Conservation (phyloP, 2,888 invertebrate species). For the Folsomia candida region DNA sequence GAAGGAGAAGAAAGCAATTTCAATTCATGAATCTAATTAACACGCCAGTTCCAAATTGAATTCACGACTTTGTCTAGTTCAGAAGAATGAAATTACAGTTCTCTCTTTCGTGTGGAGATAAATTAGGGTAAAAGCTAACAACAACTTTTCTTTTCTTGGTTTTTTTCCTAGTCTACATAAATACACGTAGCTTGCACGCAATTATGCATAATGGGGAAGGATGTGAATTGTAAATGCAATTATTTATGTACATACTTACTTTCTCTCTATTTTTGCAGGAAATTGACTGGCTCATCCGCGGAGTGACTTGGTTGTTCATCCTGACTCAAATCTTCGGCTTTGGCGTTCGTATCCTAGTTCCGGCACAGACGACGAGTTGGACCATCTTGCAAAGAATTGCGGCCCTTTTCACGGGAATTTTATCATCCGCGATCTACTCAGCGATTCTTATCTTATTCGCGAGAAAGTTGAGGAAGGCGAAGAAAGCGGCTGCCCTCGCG, state of each 20-base stretch:
- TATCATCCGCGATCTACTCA: conserved; percentile 31
- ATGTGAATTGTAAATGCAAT: neutral
- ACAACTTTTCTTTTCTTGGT: too few relatives aligned
- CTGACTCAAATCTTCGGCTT: conserved; percentile 9
- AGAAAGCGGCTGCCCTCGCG: neutral
- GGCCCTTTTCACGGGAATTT: conserved; percentile 28
- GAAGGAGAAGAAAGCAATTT: neutral
- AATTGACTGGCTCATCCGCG: neutral
- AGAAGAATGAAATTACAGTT: neutral
- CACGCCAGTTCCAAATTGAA: neutral
- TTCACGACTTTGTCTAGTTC: neutral
- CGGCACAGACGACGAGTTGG: neutral
- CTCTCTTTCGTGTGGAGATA: neutral
- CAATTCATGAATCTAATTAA: neutral
- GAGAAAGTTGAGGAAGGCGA: conserved; percentile 17
- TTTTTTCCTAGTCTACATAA: neutral
- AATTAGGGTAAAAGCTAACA: neutral
- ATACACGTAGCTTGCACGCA: neutral
- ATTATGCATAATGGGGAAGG: neutral
- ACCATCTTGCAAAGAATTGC: conserved; percentile 30
- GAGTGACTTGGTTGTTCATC: conserved; percentile 1
- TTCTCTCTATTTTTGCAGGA: too few relatives aligned
- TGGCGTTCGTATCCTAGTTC: conserved; percentile 1
- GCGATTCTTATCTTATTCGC: conserved; percentile 27
- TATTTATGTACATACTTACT: too few relatives aligned